A percentile compares a stretch with the other conserved stretches of the same genome.
Evolutionary conservation across 2,797 vertebrate species (phyloP).

Genomic region (Pteronotus mesoamericanus): DNA sequence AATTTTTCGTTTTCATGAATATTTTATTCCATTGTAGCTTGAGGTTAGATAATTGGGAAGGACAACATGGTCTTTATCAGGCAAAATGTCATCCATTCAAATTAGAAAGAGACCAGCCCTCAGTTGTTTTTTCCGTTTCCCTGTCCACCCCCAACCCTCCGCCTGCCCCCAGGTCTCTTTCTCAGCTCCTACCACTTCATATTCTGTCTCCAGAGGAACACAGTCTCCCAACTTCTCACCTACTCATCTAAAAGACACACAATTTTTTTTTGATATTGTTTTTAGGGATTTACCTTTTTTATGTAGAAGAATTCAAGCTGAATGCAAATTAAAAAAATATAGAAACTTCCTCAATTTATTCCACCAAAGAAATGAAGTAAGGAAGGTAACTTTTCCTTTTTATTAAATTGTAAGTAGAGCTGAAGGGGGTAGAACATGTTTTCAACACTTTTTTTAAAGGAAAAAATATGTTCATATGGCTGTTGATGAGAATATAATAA

Average conservation of each 20-base stretch:
- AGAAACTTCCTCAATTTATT: background rate
- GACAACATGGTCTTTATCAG: background rate
- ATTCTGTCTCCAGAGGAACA: background rate
- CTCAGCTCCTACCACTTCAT: background rate
- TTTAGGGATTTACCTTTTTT: background rate
- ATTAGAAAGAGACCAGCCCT: background rate
- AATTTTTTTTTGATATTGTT: background rate
- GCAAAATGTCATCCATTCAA: background rate
- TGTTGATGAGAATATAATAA: background rate
- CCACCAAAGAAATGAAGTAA: background rate
- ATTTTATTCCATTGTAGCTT: background rate
- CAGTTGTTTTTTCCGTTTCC: background rate
- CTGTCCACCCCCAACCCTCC: background rate
- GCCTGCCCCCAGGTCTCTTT: too few relatives aligned
- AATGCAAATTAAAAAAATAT: conserved; percentile 17
- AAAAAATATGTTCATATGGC: background rate
- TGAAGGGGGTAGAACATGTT: background rate
- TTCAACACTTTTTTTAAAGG: background rate
- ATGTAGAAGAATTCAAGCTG: background rate
- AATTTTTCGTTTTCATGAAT: conserved; percentile 27
- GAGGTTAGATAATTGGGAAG: background rate
- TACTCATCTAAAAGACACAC: background rate
- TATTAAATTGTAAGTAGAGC: background rate
- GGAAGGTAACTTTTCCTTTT: background rate
- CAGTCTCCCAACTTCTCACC: background rate